Percentiles rank a stretch among this genome's conserved stretches.
phyloP scores from a whole-genome alignment of 1,140 invertebrate species.

The Meloidogyne floridensis region DNA sequence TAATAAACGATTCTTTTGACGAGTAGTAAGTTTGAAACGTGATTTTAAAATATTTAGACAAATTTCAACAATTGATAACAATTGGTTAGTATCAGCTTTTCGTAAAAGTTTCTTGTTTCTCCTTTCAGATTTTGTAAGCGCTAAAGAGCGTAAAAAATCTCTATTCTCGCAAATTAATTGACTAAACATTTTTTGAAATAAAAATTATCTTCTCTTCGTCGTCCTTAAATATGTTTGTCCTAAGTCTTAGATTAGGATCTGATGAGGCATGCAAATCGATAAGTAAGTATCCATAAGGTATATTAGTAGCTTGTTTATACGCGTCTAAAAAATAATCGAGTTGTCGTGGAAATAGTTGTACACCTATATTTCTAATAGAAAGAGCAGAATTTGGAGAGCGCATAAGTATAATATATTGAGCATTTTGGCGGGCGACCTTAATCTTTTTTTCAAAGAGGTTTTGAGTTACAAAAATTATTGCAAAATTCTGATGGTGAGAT shows the following conservation, averaged over 20 bases:
- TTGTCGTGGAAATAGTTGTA: constrained; percentile 21
- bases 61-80: constrained; percentile 19
- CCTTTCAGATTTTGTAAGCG: not conserved
- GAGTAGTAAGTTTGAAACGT: constrained; percentile 10
- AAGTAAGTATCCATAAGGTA: constrained; percentile 22
- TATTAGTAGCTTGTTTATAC: constrained; percentile 5
- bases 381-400: constrained; percentile 22
- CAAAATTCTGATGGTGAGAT: constrained; percentile 29
- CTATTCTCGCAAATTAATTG: constrained; percentile 13
- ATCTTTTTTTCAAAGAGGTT: constrained; percentile 21
- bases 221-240: constrained; percentile 24
- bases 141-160: constrained; percentile 22
- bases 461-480: constrained; percentile 16
- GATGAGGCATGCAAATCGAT: constrained; percentile 25
- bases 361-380: constrained; percentile 5
- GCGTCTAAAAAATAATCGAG: constrained; percentile 21
- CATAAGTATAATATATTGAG: constrained; percentile 25
- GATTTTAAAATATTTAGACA: constrained; percentile 16
- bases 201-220: constrained; percentile 29
- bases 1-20: constrained; percentile 19
- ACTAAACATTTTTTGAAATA: constrained; percentile 29
- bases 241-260: constrained; percentile 11
- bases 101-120: not conserved
- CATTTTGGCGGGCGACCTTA: constrained; percentile 19
- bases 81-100: constrained; percentile 4